A percentile compares a stretch with the other conserved stretches of the same genome.
Conservation (phyloP, 2,888 invertebrate genomes). For the Parnassius smintheus region DNA sequence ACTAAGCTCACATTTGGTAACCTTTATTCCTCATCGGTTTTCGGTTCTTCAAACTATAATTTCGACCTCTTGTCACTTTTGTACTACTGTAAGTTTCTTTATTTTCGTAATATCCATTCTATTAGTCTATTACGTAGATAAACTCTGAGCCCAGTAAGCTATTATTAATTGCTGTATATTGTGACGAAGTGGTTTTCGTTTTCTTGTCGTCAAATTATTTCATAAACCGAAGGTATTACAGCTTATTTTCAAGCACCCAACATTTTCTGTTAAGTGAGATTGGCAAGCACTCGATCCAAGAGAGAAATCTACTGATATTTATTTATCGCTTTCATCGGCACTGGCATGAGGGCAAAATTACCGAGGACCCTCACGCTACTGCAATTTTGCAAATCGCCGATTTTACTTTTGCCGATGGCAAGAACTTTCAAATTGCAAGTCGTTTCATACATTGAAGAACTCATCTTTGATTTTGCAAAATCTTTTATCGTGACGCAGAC, state of each 20-base stretch:
- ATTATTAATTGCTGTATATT: too few species aligned
- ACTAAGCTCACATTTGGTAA: too few species aligned
- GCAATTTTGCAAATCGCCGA: slow-evolving; percentile 75
- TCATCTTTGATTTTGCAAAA: slow-evolving; percentile 48
- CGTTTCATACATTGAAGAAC: slow-evolving; percentile 57
- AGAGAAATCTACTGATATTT: slow-evolving; percentile 61
- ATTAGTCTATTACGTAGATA: too few species aligned
- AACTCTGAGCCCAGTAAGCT: too few species aligned
- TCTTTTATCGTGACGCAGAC: slow-evolving; percentile 37
- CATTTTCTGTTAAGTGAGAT: slow-evolving; percentile 2
- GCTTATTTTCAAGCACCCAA: slow-evolving; percentile 13
- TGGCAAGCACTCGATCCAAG: slow-evolving; percentile 29
- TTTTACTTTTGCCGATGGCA: slow-evolving; percentile 67
- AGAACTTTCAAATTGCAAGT: slow-evolving; percentile 67
- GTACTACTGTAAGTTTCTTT: too few species aligned
- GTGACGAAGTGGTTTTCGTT: too few species aligned
- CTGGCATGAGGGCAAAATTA: slow-evolving; percentile 67
- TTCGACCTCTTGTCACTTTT: too few species aligned
- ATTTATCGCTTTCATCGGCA: slow-evolving; percentile 64
- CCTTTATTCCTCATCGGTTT: too few species aligned
- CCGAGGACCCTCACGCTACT: slow-evolving; percentile 57
- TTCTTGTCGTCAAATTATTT: too few species aligned
- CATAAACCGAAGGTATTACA: background rate
- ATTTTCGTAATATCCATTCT: too few species aligned
- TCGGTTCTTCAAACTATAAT: too few species aligned